Percentiles rank a stretch among this genome's conserved stretches.
These are phyloP conservation scores for Podarcis raffonei DNA, from an alignment of 2,113 vertebrate species.

Conservation along the genomic window DNA sequence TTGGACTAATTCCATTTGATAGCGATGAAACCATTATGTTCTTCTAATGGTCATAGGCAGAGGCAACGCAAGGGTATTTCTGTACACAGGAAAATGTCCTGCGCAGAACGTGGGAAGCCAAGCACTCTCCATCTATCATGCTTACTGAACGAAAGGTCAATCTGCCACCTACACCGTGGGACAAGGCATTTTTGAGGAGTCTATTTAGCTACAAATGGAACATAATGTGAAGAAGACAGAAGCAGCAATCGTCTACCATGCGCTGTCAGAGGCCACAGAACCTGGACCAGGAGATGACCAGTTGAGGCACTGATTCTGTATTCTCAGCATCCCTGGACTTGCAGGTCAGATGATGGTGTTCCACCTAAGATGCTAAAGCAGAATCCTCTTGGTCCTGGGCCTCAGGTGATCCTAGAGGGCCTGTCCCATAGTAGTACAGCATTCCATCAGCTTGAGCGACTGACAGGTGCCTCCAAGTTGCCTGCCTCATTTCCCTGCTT, in stretches of 20 bases:
- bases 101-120: not conserved
- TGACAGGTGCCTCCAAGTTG: not conserved
- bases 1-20: not conserved
- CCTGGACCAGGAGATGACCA: not conserved
- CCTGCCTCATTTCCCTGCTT: not conserved
- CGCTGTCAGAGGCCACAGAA: not conserved
- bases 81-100: rapidly evolving
- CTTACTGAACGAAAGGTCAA: not conserved
- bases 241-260: not conserved
- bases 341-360: not conserved
- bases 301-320: not conserved
- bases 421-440: not conserved
- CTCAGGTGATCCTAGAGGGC: not conserved
- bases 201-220: not conserved
- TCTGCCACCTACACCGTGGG: not conserved
- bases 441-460: not conserved
- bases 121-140: not conserved
- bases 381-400: not conserved
- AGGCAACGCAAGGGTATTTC: not conserved
- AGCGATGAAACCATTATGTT: not conserved
- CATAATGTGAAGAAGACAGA: not conserved
- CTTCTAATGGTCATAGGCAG: not conserved
- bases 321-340: not conserved
- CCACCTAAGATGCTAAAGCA: not conserved
- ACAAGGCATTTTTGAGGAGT: not conserved